Evolutionary conservation across 2,113 vertebrate species (phyloP).

Genomic region (Melanotaenia duboulayi): DNA sequence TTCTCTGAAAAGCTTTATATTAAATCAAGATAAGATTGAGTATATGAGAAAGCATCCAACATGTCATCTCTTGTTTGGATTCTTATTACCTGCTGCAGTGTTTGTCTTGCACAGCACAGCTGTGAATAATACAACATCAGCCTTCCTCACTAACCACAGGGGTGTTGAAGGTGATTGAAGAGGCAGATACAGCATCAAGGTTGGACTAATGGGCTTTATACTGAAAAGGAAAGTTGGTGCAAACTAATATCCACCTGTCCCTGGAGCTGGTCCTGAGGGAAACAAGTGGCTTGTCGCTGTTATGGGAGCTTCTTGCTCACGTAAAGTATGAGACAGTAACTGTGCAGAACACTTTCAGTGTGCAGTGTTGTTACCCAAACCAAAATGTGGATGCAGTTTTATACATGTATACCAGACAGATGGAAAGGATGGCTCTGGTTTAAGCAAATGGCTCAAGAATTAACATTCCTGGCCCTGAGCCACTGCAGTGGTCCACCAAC

Average conservation of each 20-base stretch:
- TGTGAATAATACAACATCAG: slow-evolving; percentile 57
- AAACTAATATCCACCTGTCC: slow-evolving; percentile 4
- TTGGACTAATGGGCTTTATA: slow-evolving; percentile 11
- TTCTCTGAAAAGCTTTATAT: slow-evolving; percentile 6
- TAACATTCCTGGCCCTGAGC: not conserved
- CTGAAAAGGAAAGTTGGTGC: slow-evolving; percentile 18
- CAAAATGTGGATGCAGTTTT: not conserved
- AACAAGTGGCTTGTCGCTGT: not conserved
- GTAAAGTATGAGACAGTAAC: not conserved
- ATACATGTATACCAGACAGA: not conserved
- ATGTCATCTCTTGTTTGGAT: not conserved
- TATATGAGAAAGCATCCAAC: not conserved
- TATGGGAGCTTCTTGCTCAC: slow-evolving; percentile 8
- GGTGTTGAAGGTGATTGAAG: slow-evolving; percentile 14
- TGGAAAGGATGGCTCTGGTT: not conserved
- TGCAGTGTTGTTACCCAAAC: not conserved
- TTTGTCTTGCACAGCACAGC: slow-evolving; percentile 27
- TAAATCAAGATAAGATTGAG: slow-evolving; percentile 14
- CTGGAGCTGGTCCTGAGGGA: not conserved
- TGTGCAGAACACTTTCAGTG: not conserved
- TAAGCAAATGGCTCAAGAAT: not conserved
- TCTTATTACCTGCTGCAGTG: slow-evolving; percentile 4
- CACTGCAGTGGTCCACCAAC: too few relatives aligned
- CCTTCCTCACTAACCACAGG: slow-evolving; percentile 20
- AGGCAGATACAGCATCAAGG: slow-evolving; percentile 1